These are phyloP conservation scores for Karalla daura DNA, from an alignment of 2,797 vertebrate genomes.

Conservation along the genomic window DNA sequence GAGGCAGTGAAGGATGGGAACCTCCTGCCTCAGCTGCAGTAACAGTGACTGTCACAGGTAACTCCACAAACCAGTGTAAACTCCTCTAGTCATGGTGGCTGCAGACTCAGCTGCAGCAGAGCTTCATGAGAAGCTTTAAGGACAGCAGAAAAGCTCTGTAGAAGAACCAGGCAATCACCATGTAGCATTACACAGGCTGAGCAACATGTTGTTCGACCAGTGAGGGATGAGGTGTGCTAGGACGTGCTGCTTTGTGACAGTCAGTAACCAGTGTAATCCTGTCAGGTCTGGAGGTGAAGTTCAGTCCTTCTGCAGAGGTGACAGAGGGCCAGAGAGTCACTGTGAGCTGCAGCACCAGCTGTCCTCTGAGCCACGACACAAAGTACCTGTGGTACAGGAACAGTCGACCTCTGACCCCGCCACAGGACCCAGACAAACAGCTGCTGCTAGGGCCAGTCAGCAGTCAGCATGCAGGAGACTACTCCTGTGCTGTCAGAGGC, in stretches of 20 bases:
- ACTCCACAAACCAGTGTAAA: too few species aligned
- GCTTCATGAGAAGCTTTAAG: too few species aligned
- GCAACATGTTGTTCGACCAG: too few species aligned
- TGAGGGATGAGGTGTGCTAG: background rate
- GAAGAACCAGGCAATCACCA: too few species aligned
- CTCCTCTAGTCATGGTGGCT: too few species aligned
- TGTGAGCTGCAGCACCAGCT: slow-evolving; percentile 52
- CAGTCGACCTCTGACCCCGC: background rate
- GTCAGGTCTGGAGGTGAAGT: slow-evolving; percentile 22
- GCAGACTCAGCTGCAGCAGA: too few species aligned
- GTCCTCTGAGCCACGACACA: slow-evolving; percentile 35
- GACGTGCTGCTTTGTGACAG: background rate
- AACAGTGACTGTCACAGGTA: too few species aligned
- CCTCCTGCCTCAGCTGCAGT: too few species aligned
- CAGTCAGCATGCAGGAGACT: slow-evolving; percentile 36
- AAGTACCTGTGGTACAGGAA: slow-evolving; percentile 40
- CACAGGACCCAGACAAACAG: slow-evolving; percentile 5
- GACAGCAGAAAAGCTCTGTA: too few species aligned
- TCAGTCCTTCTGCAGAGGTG: slow-evolving; percentile 23
- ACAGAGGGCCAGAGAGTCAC: slow-evolving; percentile 49
- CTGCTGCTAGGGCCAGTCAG: slow-evolving; percentile 32
- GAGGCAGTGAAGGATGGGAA: too few species aligned
- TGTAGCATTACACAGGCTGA: too few species aligned
- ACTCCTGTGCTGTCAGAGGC: slow-evolving; percentile 23
- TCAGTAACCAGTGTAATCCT: background rate